A percentile compares a stretch with the other conserved stretches of the same genome.
Conservation (phyloP, 1,140 invertebrate genomes). For the Lucilia cuprina region DNA sequence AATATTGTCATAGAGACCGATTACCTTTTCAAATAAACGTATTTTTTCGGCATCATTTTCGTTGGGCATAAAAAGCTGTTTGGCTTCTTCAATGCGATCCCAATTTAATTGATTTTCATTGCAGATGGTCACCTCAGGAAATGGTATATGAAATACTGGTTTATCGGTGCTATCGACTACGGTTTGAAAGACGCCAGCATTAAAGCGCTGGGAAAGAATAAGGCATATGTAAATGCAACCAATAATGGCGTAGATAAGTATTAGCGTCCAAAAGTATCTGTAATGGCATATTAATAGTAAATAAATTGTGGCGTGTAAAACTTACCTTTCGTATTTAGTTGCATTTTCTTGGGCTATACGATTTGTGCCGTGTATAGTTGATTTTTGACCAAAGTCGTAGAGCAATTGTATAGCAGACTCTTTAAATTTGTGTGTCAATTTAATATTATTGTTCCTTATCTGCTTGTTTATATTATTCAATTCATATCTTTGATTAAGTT, state of each 20-base stretch:
- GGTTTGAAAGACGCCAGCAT: constrained; percentile 45
- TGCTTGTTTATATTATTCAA: not conserved
- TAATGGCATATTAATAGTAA: too few species aligned
- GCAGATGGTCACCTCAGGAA: constrained; percentile 57
- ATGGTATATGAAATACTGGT: constrained; percentile 56
- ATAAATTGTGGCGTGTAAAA: not conserved
- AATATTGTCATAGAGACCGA: constrained; percentile 47
- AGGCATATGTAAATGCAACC: constrained; percentile 55
- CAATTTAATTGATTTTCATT: constrained; percentile 57
- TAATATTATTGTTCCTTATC: not conserved
- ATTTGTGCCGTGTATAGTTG: constrained; percentile 56
- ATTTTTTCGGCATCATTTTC: constrained; percentile 39
- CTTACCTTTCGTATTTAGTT: constrained; percentile 50
- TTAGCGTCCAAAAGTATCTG: constrained; percentile 51
- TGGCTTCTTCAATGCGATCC: constrained; percentile 48
- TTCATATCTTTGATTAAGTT: not conserved
- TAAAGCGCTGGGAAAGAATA: constrained; percentile 52
- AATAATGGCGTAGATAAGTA: constrained; percentile 50
- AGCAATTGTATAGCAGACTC: not conserved
- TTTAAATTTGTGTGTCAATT: not conserved
- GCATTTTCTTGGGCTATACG: constrained; percentile 44
- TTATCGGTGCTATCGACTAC: constrained; percentile 56
- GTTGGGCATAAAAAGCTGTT: constrained; percentile 50
- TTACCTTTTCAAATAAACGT: constrained; percentile 1
- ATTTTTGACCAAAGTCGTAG: constrained; percentile 36